These are phyloP conservation scores for Indicator maculatus DNA, from an alignment of 2,113 vertebrate genomes.

Conservation along the genomic window DNA sequence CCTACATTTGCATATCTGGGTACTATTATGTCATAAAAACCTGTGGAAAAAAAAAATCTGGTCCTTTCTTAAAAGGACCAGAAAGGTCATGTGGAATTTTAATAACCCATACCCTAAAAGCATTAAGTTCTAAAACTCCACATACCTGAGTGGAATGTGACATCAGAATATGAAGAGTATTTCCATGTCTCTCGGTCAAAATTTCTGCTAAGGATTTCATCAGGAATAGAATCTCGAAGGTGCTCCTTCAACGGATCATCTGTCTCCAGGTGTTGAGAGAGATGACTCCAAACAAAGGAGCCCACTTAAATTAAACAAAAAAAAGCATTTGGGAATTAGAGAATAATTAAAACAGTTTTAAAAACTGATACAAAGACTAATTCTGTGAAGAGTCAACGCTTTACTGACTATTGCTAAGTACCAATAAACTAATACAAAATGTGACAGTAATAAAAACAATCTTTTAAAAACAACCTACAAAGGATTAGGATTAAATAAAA, in stretches of 20 bases:
- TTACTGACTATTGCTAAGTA: background rate
- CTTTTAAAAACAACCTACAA: background rate
- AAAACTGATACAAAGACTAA: background rate
- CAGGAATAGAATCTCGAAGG: slow-evolving; percentile 79
- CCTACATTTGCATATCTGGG: background rate
- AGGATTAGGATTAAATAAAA: background rate
- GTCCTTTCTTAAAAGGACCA: background rate
- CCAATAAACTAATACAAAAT: background rate
- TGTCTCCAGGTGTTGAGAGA: slow-evolving; percentile 83
- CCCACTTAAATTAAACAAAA: slow-evolving; percentile 77
- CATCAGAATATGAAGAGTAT: slow-evolving; percentile 87
- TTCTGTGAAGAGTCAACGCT: background rate
- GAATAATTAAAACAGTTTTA: background rate
- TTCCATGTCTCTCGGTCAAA: slow-evolving; percentile 85
- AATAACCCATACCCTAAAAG: background rate
- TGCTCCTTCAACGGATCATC: slow-evolving; percentile 84
- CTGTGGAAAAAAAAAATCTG: too few relatives aligned
- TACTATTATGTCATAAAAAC: background rate
- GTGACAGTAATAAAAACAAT: background rate
- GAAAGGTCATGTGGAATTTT: background rate
- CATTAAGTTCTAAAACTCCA: background rate
- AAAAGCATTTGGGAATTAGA: background rate
- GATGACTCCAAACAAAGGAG: slow-evolving; percentile 90
- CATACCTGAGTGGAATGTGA: slow-evolving; percentile 80
- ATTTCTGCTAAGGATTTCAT: slow-evolving; percentile 84